phyloP scores from a whole-genome alignment of 2,113 vertebrate genomes.

The Genyomyrus donnyi region DNA sequence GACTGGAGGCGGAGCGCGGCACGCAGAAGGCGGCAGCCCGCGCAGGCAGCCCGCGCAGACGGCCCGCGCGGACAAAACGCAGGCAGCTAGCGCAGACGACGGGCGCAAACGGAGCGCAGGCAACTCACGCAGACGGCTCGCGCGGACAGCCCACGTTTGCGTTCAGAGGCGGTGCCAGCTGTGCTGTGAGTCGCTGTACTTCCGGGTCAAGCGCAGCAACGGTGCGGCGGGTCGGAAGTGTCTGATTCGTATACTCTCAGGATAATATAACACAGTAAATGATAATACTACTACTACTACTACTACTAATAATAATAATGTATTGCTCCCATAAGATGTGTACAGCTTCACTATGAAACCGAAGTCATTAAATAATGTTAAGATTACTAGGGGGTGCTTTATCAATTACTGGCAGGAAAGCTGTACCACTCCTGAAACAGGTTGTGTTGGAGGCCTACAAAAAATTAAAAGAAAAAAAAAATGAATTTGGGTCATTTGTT shows the following conservation, averaged over 20 bases:
- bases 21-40: neutral
- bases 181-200: neutral
- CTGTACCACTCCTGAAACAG: neutral
- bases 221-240: neutral
- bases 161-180: neutral
- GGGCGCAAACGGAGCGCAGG: neutral
- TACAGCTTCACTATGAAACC: neutral
- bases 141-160: neutral
- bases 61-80: neutral
- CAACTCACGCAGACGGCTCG: neutral
- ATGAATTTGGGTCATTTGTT: neutral
- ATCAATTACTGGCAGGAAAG: neutral
- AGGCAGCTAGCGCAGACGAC: neutral
- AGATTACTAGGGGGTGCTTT: neutral
- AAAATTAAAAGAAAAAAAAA: neutral
- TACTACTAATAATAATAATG: neutral
- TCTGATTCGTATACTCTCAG: neutral
- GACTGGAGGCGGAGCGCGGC: neutral
- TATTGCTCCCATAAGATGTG: neutral
- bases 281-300: neutral
- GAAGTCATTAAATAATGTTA: neutral
- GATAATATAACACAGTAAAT: neutral
- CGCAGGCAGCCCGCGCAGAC: neutral
- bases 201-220: neutral
- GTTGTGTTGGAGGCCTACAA: neutral